phyloP scores from a whole-genome alignment of 2,113 vertebrate genomes.

The Xenotilapia caudafasciata region DNA sequence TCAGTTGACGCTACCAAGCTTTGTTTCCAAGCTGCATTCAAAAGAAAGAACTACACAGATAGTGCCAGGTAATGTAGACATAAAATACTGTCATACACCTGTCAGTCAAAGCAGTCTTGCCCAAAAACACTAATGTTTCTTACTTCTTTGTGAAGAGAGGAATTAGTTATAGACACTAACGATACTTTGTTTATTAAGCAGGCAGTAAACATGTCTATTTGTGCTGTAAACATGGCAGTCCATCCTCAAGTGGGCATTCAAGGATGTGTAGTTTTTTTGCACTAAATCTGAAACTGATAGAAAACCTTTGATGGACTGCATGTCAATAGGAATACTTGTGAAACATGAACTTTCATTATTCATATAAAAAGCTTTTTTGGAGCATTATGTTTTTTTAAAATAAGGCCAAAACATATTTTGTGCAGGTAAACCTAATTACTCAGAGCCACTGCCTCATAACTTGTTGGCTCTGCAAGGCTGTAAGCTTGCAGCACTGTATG shows the following conservation, averaged over 20 bases:
- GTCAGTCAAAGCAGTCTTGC: neutral
- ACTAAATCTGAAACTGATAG: neutral
- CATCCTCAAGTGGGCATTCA: neutral
- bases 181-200: neutral
- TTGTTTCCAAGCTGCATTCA: neutral
- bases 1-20: neutral
- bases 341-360: neutral
- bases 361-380: neutral
- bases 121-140: neutral
- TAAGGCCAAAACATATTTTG: neutral
- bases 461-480: neutral
- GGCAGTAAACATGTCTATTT: neutral
- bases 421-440: neutral
- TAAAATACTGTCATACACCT: neutral
- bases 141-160: neutral
- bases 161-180: neutral
- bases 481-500: conserved; percentile 25
- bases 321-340: neutral
- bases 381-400: neutral
- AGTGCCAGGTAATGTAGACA: neutral
- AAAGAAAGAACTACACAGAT: neutral
- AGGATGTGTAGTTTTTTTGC: neutral
- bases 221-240: neutral
- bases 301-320: neutral
- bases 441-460: neutral